phyloP scores from a whole-genome alignment of 2,113 vertebrate species.

The Lepus americanus region DNA sequence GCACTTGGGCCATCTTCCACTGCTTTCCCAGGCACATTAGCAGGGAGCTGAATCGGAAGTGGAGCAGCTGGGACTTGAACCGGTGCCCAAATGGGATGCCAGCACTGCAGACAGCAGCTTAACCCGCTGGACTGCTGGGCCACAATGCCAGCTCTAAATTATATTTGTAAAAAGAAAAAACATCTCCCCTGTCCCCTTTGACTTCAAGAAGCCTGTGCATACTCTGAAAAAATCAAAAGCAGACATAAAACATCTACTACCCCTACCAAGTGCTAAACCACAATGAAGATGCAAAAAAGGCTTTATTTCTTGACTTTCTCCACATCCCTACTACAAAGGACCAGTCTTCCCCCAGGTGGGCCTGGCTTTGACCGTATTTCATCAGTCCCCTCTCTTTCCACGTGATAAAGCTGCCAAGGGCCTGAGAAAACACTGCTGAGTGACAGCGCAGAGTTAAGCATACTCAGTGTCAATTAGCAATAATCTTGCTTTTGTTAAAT shows the following conservation, averaged over 20 bases:
- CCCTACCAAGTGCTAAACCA: neutral
- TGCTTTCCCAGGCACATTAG: too few relatives aligned
- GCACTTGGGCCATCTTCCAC: too few relatives aligned
- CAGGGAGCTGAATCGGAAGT: too few relatives aligned
- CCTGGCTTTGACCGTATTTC: neutral
- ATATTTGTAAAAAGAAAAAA: neutral
- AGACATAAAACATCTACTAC: neutral
- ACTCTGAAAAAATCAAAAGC: neutral
- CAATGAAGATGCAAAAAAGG: neutral
- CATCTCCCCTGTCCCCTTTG: neutral
- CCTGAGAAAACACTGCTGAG: neutral
- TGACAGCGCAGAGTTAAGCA: neutral
- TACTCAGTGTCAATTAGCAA: neutral
- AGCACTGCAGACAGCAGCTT: too few relatives aligned
- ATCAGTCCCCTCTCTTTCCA: neutral
- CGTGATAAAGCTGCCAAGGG: neutral
- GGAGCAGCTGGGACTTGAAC: too few relatives aligned
- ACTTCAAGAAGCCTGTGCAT: neutral
- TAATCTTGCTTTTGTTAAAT: neutral
- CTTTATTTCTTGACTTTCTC: neutral
- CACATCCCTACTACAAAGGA: neutral
- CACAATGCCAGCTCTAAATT: neutral
- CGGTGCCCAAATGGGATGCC: too few relatives aligned
- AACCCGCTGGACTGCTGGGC: too few relatives aligned
- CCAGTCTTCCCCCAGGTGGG: neutral